phyloP scores from a whole-genome alignment of 2,888 invertebrate species.

The Smittia aterrima region DNA sequence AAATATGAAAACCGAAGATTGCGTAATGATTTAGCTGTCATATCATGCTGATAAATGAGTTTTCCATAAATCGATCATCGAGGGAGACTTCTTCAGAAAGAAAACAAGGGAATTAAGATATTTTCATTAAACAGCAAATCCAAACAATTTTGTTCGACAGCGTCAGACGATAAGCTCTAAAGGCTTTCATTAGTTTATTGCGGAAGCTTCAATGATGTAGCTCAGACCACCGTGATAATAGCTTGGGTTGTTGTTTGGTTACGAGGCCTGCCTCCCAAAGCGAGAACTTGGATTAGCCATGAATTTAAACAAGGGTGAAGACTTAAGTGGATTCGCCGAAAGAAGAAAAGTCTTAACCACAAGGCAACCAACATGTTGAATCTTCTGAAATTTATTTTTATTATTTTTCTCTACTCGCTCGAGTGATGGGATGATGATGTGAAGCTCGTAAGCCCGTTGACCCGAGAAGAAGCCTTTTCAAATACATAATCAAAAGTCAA shows the following conservation, averaged over 20 bases:
- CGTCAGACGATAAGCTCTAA: not conserved
- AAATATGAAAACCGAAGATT: not conserved
- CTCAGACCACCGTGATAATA: conserved; percentile 5
- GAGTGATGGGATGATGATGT: conserved; percentile 10
- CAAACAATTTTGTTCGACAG: not conserved
- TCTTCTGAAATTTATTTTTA: not conserved
- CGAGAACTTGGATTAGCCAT: not conserved
- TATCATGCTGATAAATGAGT: not conserved
- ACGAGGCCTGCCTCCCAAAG: not conserved
- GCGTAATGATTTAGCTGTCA: conserved; percentile 4
- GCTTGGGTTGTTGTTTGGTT: not conserved
- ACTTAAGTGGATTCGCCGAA: not conserved
- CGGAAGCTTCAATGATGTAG: not conserved
- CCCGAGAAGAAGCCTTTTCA: conserved; percentile 15
- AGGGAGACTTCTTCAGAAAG: too few species aligned
- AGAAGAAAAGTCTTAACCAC: not conserved
- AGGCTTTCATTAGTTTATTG: not conserved
- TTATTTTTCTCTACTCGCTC: not conserved
- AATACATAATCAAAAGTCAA: conserved; percentile 11
- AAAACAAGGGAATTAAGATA: not conserved
- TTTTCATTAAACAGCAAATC: not conserved
- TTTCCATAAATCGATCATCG: not conserved
- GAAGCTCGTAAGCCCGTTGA: conserved; percentile 2
- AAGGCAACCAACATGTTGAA: not conserved
- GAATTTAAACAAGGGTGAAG: not conserved